Percentiles rank a stretch among this genome's conserved stretches.
These are phyloP conservation scores for Ctenoplectra terminalis DNA, from an alignment of 1,140 invertebrate species.

Conservation along the genomic window DNA sequence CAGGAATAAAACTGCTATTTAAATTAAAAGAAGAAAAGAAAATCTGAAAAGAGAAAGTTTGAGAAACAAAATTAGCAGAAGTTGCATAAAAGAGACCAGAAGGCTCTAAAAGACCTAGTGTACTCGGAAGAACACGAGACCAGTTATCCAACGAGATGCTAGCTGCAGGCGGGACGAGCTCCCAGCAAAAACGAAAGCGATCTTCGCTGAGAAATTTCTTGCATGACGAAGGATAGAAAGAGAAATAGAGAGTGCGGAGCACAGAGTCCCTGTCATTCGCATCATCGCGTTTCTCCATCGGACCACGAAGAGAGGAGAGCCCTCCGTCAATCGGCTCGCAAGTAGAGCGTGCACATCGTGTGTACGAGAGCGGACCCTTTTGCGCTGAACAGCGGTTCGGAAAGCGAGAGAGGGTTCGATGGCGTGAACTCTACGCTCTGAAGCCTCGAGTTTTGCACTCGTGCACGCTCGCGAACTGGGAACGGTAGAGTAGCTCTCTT, in stretches of 20 bases:
- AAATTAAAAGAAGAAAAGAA: too few relatives aligned
- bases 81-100: too few relatives aligned
- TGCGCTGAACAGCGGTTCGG: constrained; percentile 32
- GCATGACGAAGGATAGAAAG: background rate
- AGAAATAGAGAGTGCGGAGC: background rate
- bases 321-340: constrained; percentile 63
- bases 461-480: constrained; percentile 26
- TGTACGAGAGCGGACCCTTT: constrained; percentile 59
- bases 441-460: constrained; percentile 49
- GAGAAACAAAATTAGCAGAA: too few relatives aligned
- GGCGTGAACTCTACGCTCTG: constrained; percentile 52
- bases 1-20: too few relatives aligned
- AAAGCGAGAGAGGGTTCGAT: constrained; percentile 42
- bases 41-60: too few relatives aligned
- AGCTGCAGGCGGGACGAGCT: background rate
- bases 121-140: background rate
- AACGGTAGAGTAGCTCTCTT: constrained; percentile 3
- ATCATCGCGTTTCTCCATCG: constrained; percentile 49
- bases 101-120: too few relatives aligned
- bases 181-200: constrained; percentile 14
- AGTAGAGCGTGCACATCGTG: constrained; percentile 66
- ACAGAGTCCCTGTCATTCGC: constrained; percentile 44
- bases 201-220: constrained; percentile 35
- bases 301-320: constrained; percentile 39
- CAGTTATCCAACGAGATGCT: background rate